Conservation (phyloP, 2,797 vertebrate species). For the Trachops cirrhosus region DNA sequence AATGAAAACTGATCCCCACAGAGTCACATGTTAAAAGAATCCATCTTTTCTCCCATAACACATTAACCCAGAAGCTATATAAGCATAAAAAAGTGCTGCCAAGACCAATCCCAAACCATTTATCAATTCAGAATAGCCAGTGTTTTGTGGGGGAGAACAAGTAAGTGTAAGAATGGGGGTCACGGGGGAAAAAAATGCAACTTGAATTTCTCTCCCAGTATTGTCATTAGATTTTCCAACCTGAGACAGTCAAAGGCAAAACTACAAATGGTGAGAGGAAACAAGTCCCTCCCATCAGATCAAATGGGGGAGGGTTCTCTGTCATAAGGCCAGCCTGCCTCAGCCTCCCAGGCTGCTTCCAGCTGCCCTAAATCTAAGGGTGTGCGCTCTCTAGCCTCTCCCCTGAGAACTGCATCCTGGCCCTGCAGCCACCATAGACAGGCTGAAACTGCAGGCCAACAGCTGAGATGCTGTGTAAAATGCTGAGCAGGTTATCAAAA, state of each 20-base stretch:
- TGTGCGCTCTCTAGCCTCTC: neutral
- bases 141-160: neutral
- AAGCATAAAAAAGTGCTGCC: neutral
- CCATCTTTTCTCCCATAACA: neutral
- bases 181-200: neutral
- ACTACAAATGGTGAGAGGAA: neutral
- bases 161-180: neutral
- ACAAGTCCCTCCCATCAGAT: neutral
- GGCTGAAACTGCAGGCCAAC: neutral
- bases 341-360: neutral
- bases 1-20: neutral
- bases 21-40: neutral
- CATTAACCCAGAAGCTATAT: neutral
- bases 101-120: neutral
- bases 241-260: neutral
- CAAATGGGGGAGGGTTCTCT: neutral
- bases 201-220: neutral
- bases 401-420: neutral
- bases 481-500: neutral
- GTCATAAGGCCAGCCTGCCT: neutral
- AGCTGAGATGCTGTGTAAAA: neutral
- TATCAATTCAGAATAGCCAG: neutral
- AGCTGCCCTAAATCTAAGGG: neutral
- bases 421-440: neutral
- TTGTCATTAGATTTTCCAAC: slow-evolving; percentile 3